Evolutionary conservation across 2,888 invertebrate genomes (phyloP), one percentile per base, ranked within the genome.

Genomic region (Desoria tigrina): DNA sequence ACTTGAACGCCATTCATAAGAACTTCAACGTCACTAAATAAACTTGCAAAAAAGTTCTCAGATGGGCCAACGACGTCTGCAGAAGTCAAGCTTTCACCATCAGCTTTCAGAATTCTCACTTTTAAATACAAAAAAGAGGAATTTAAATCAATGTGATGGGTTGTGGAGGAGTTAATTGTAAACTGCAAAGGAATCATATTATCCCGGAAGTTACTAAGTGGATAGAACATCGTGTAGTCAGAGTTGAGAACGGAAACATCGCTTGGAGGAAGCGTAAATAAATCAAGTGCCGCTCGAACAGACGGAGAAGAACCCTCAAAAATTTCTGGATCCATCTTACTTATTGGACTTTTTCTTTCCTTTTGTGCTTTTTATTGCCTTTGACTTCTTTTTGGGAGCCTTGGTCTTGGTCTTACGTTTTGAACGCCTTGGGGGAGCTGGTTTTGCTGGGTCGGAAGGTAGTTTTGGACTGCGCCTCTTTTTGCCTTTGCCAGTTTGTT

Each of bases 41-140:
- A 16, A 28, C 16, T 28, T 55, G 55, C 27, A 28, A 55, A 18
- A 32, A 55, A 55, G 21, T 55, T 55, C 9, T 27, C n/a, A 11
- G 18, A 28, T n/a, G 27, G 55, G 16, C n/a, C 55, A 28, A 55
- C 32, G 4, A 27, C 28, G 32, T 55, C 55, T 3, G 55, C 16
- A 24, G 55, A 26, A 4, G 55, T 11, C 9, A 28, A 28, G 16
- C 4, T 16, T 51, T 4, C 28, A 16, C 32, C 55, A 18, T 55
- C 28, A 2, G 7, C 6, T 28, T 55, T 55, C 4, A 55, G 24
- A n/a, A 55, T 55, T 55, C 28, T 27, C n/a, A 26, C 4, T 28
- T 55, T 28, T 2, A 55, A 14, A 28, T 16, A 32, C 4, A 55
- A 32, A 14, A 26, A 18, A 3, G 55, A 26, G 3, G 55, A 28